Evolutionary conservation across 2,113 vertebrate genomes (phyloP).

Genomic region (Tragulus kanchil): DNA sequence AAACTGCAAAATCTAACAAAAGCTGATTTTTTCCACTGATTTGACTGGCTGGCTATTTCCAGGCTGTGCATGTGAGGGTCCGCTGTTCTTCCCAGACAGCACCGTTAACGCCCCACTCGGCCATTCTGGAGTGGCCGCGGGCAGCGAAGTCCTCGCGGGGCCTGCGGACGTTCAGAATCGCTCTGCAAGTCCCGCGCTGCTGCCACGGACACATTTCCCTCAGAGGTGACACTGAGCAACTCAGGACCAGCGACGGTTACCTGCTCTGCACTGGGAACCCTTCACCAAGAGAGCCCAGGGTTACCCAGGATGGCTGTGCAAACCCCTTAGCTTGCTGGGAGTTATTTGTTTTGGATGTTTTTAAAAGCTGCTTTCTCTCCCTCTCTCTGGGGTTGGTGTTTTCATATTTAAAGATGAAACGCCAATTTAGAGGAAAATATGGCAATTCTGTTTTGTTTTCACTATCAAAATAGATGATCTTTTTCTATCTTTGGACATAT

Average conservation of each 20-base stretch:
- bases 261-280: conserved; percentile 39
- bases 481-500: background rate
- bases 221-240: background rate
- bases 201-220: background rate
- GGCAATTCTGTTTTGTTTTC: background rate
- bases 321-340: background rate
- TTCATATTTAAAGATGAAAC: background rate
- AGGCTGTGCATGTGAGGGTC: conserved; percentile 79
- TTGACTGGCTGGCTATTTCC: conserved; percentile 81
- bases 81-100: conserved; percentile 74
- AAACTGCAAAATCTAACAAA: conserved; percentile 83
- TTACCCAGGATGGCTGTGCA: accelerated
- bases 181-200: conserved; percentile 5
- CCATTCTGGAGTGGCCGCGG: conserved; percentile 59
- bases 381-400: background rate
- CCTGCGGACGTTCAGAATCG: background rate
- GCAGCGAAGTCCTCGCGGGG: conserved; percentile 56
- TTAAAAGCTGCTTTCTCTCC: background rate
- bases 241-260: background rate
- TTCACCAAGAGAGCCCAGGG: accelerated
- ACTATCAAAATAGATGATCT: background rate
- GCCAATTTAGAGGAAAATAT: conserved; percentile 31
- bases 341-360: background rate
- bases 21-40: conserved; percentile 82
- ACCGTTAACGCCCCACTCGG: conserved; percentile 63